Evolutionary conservation across 2,888 invertebrate species (phyloP).

Genomic region (Craniophora ligustri): DNA sequence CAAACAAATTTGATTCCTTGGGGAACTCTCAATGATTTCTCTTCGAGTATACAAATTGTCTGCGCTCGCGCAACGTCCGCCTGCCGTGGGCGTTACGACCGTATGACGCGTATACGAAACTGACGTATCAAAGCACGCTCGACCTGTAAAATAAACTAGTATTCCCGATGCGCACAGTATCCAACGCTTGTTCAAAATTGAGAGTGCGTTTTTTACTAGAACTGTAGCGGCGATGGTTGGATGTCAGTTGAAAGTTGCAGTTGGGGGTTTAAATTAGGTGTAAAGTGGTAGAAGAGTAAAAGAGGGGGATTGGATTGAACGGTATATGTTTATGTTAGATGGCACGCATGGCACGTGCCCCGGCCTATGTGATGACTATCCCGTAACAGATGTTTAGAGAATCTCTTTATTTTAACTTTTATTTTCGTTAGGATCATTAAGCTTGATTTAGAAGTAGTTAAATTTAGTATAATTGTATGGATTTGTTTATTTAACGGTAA

Average conservation of each 20-base stretch:
- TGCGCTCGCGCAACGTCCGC: constrained; percentile 80
- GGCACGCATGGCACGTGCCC: constrained; percentile 77
- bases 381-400: constrained; percentile 71
- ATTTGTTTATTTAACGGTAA: constrained; percentile 13
- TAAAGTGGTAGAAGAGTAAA: constrained; percentile 52
- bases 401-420: constrained; percentile 59
- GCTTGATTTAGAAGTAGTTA: constrained; percentile 31
- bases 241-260: constrained; percentile 40
- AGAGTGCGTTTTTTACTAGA: constrained; percentile 7
- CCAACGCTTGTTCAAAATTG: constrained; percentile 70
- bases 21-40: constrained; percentile 66
- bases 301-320: constrained; percentile 63
- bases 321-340: constrained; percentile 75
- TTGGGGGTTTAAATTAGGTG: constrained; percentile 54
- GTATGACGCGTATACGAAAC: constrained; percentile 83
- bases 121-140: constrained; percentile 71
- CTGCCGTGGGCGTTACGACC: constrained; percentile 81
- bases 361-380: constrained; percentile 69
- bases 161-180: constrained; percentile 53
- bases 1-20: constrained; percentile 65
- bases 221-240: constrained; percentile 62
- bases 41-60: constrained; percentile 59
- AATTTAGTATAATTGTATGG: constrained; percentile 29
- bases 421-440: constrained; percentile 34
- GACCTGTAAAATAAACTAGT: constrained; percentile 61